Evolutionary conservation across 2,797 vertebrate species (phyloP).

Genomic region (Acropternis orthonyx): DNA sequence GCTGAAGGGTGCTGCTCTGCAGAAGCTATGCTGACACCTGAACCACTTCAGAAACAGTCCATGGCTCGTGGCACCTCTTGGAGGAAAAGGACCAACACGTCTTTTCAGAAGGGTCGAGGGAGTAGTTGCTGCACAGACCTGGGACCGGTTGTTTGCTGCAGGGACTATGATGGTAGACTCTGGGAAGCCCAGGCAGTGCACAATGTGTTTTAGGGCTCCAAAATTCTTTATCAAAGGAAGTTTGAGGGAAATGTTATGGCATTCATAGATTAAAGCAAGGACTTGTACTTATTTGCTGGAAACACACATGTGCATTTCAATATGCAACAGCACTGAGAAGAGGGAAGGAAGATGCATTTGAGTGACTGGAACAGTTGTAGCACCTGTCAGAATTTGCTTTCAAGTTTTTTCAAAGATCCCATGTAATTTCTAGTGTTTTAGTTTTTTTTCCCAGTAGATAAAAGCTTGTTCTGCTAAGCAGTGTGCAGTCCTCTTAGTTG

Average conservation of each 20-base stretch:
- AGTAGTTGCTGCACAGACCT: rapidly evolving
- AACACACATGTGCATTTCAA: rapidly evolving
- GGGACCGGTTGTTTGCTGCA: rapidly evolving
- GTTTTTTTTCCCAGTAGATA: not conserved
- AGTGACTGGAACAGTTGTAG: not conserved
- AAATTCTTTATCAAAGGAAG: not conserved
- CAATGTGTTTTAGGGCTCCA: not conserved
- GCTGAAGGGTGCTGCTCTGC: not conserved
- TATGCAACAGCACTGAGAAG: not conserved
- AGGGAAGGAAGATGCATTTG: not conserved
- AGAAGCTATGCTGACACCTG: not conserved
- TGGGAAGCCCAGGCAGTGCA: not conserved
- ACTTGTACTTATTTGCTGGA: not conserved
- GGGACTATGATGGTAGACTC: too few relatives aligned
- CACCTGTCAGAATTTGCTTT: not conserved
- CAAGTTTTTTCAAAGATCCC: not conserved
- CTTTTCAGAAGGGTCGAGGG: too few relatives aligned
- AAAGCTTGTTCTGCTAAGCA: not conserved
- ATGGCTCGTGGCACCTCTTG: not conserved
- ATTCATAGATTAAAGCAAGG: not conserved
- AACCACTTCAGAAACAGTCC: not conserved
- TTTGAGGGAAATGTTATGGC: not conserved
- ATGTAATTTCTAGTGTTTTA: not conserved
- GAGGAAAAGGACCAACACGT: not conserved
- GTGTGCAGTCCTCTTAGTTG: not conserved